Evolutionary conservation across 2,888 invertebrate genomes (phyloP).

Genomic region (Furcula furcula): DNA sequence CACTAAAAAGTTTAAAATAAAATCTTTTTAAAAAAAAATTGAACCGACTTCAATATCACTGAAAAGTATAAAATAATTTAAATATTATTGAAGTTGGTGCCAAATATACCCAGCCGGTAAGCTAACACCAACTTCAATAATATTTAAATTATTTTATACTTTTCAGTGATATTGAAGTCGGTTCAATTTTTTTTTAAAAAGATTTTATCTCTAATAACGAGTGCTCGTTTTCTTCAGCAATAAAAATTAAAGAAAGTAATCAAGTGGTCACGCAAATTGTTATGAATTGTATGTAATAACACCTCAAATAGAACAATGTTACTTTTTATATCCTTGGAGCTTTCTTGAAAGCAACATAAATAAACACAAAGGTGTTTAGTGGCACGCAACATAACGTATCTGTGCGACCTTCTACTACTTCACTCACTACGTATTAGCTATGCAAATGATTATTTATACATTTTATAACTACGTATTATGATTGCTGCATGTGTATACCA

Average conservation of each 20-base stretch:
- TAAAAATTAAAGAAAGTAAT: neutral
- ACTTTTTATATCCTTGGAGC: slow-evolving; percentile 27
- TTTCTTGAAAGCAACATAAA: slow-evolving; percentile 24
- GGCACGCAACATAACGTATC: slow-evolving; percentile 26
- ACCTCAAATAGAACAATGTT: slow-evolving; percentile 4
- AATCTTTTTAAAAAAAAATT: no score
- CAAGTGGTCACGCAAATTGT: slow-evolving; percentile 5
- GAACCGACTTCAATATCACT: no score
- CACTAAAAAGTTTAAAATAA: no score
- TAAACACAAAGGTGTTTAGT: slow-evolving; percentile 22
- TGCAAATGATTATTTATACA: slow-evolving; percentile 37
- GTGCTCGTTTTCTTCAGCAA: neutral
- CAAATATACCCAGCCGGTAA: no score
- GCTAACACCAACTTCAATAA: no score
- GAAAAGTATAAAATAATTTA: no score
- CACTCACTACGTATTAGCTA: slow-evolving; percentile 32
- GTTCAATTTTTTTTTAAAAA: no score
- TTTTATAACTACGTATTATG: slow-evolving; percentile 15
- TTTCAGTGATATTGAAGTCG: no score
- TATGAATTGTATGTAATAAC: slow-evolving; percentile 4
- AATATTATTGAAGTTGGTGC: no score
- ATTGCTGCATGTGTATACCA: slow-evolving; percentile 16
- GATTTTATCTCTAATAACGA: no score
- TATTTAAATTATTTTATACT: no score
- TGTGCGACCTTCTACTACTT: slow-evolving; percentile 21